Base-by-base conservation (phyloP, 2,113 vertebrate genomes). In the Callipepla californica region DNA sequence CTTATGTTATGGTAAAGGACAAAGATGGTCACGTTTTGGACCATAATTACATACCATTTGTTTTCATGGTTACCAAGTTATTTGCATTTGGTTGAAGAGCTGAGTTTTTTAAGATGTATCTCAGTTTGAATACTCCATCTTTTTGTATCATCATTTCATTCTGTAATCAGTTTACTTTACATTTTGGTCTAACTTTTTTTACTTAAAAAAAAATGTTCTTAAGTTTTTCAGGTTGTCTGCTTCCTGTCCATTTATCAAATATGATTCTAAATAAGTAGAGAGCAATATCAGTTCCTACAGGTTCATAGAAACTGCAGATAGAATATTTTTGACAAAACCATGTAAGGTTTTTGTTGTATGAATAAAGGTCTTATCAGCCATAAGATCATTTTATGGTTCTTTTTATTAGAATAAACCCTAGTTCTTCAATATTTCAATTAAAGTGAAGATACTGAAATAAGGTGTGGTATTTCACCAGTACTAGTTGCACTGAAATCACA, bases 381-480 rank as follows among this genome's bases (percentile, higher is more conserved):
- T 53, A 53, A 53, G 8, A 28, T 13, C 38, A 34, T 47, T 72
- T 72, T 32, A n/a, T 32, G 3, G 2, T 36, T 4, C 8, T 50
- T 30, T 76, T 44, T 17, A 13, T 1, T 26, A 62, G 23, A 26
- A 12, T 8, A 20, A 30, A 3, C 1, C 1, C 1, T 11, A 11
- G 3, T 23, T 88, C 80, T 84, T 72, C 26, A n/a, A 3, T n/a
- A 7, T 79, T 4, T 13, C 82, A 30, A 79, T 79, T 55, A 53
- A 59, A 78, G 6, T 30, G 7, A 68, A 14, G 14, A 14, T 32
- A 6, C 44, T 79, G 26, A 38, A 87, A 32, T 3, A 70, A 70
- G 30, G 10, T 16, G 26, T n/a, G 16, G 2, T 67, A 25, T 89
- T 77, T n/a, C 26, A 75, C 16, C 34, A 62, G 15, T 62, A 55